These are phyloP conservation scores for Molossus alvarezi DNA, from an alignment of 2,797 vertebrate species.

Conservation along the genomic window DNA sequence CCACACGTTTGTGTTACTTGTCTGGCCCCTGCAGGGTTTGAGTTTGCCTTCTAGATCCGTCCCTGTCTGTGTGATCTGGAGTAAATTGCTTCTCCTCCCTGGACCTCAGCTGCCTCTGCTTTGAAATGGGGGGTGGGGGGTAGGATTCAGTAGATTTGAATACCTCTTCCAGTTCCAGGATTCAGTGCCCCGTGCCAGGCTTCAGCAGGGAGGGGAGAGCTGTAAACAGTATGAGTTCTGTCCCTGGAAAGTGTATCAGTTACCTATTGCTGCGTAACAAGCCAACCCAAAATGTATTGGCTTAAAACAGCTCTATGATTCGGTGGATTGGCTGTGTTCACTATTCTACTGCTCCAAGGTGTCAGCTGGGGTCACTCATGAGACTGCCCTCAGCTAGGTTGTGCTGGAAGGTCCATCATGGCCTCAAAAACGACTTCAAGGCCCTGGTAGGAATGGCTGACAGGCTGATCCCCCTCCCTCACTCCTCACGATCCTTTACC, in stretches of 20 bases:
- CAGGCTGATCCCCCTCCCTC: not conserved
- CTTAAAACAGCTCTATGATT: not conserved
- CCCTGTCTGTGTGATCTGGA: not conserved
- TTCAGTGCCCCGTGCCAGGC: not conserved
- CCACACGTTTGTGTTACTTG: accelerated
- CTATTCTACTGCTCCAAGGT: not conserved
- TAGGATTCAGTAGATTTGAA: not conserved
- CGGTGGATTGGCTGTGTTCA: not conserved
- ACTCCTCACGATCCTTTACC: not conserved
- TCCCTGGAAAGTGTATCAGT: not conserved
- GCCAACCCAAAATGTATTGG: not conserved
- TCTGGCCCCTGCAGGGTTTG: not conserved
- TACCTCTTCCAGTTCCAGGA: not conserved
- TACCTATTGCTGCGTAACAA: not conserved
- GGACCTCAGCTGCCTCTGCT: not conserved
- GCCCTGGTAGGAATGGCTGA: not conserved
- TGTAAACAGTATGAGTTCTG: not conserved
- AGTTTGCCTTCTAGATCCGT: not conserved
- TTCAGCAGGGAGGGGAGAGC: not conserved
- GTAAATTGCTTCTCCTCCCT: not conserved
- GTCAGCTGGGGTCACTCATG: not conserved
- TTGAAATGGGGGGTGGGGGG: not conserved
- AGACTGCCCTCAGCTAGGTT: not conserved
- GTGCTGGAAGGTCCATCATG: accelerated
- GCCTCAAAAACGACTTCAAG: not conserved